Percentiles rank a stretch among this genome's conserved stretches.
These are phyloP conservation scores for Crotalus helleri DNA, from an alignment of 2,113 vertebrate species.

Conservation along the genomic window DNA sequence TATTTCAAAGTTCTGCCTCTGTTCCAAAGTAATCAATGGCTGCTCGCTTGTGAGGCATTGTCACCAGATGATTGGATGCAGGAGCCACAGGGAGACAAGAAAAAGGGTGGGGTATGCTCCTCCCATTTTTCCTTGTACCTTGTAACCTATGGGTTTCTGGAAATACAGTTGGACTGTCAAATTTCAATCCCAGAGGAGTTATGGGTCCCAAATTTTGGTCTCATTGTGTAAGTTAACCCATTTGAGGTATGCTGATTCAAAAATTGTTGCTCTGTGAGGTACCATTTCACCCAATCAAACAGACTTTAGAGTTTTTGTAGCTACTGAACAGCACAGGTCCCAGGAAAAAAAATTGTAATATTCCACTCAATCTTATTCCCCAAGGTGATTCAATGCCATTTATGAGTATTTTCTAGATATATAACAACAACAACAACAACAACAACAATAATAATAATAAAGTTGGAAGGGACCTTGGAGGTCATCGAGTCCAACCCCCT, in stretches of 20 bases:
- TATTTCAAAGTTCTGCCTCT: not conserved
- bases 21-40: not conserved
- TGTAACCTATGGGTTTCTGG: not conserved
- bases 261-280: not conserved
- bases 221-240: not conserved
- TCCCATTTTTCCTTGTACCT: not conserved
- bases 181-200: not conserved
- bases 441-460: too few relatives aligned
- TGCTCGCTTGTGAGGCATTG: not conserved
- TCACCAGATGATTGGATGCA: not conserved
- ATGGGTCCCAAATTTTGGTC: not conserved
- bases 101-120: not conserved
- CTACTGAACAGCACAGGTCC: not conserved
- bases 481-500: too few relatives aligned
- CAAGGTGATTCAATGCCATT: not conserved
- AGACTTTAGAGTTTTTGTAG: not conserved
- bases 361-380: not conserved
- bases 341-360: not conserved
- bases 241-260: not conserved
- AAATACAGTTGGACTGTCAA: not conserved
- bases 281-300: not conserved
- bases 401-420: not conserved
- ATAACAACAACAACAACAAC: too few relatives aligned
- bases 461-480: too few relatives aligned
- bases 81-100: not conserved